Evolutionary conservation across 2,797 vertebrate genomes (phyloP).

Genomic region (Gobio occitaniae): DNA sequence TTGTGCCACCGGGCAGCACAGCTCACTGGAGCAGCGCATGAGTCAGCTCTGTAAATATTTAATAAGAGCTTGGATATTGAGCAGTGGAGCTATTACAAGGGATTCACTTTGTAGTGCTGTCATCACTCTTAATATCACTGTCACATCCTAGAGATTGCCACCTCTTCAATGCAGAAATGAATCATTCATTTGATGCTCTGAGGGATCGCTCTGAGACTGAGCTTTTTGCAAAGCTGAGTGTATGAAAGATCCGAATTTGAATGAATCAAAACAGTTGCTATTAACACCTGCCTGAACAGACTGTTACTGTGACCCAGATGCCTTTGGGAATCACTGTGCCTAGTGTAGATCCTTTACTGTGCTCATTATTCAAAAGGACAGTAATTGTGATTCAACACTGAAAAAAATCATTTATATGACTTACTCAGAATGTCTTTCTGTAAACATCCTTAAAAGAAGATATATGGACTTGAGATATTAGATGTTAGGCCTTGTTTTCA

Average conservation of each 20-base stretch:
- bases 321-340: constrained; percentile 5
- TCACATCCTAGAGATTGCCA: constrained; percentile 48
- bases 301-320: neutral
- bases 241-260: constrained; percentile 6
- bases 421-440: neutral
- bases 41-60: constrained; percentile 64
- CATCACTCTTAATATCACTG: constrained; percentile 56
- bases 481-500: neutral
- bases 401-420: neutral
- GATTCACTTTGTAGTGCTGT: constrained; percentile 54
- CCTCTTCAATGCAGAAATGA: constrained; percentile 40
- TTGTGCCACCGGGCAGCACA: constrained; percentile 44
- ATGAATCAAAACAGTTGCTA: constrained; percentile 3
- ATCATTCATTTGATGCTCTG: constrained; percentile 56
- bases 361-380: neutral
- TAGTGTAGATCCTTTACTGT: neutral
- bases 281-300: constrained; percentile 22
- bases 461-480: neutral
- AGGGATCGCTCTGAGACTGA: neutral
- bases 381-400: neutral
- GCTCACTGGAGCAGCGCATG: constrained; percentile 35
- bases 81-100: constrained; percentile 49
- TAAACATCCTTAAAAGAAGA: neutral
- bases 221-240: constrained; percentile 23
- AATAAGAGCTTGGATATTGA: constrained; percentile 61